These are phyloP conservation scores for Choristoneura rosaceana DNA, from an alignment of 2,888 invertebrate genomes.

Conservation along the genomic window DNA sequence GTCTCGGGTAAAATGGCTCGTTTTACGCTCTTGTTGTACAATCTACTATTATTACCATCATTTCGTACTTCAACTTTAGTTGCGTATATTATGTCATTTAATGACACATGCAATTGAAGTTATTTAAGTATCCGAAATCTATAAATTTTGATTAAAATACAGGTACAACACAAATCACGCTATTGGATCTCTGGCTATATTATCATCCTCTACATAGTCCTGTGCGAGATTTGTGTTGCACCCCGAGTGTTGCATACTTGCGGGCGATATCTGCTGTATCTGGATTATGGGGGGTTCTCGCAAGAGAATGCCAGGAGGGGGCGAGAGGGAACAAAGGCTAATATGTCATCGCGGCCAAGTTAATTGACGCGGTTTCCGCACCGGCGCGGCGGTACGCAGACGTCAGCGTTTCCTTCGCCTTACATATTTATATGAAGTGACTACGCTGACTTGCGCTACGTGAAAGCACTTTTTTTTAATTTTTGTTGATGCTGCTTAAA, in stretches of 20 bases:
- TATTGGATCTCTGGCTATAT: neutral
- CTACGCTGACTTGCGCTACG: slow-evolving; percentile 55
- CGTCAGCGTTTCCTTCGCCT: slow-evolving; percentile 78
- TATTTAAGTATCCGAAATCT: too few species aligned
- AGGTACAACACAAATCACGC: neutral
- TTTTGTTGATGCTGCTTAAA: slow-evolving; percentile 35
- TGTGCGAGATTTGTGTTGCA: slow-evolving; percentile 53
- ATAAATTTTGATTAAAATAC: too few species aligned
- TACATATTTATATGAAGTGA: slow-evolving; percentile 78
- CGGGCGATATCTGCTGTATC: slow-evolving; percentile 46
- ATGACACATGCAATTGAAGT: too few species aligned
- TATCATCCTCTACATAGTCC: slow-evolving; percentile 13
- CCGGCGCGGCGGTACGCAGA: slow-evolving; percentile 79
- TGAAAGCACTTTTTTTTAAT: slow-evolving; percentile 58
- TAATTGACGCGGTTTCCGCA: slow-evolving; percentile 85
- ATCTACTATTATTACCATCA: too few species aligned
- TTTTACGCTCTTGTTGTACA: too few species aligned
- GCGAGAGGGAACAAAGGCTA: slow-evolving; percentile 78
- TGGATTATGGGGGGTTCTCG: slow-evolving; percentile 59
- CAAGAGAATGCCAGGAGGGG: slow-evolving; percentile 65
- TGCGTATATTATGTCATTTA: too few species aligned
- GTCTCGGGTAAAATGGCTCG: too few species aligned
- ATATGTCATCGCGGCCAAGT: slow-evolving; percentile 83
- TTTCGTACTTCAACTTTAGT: too few species aligned
- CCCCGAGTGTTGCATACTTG: slow-evolving; percentile 53